Conservation (phyloP, 2,113 vertebrate species). For the Platysteira castanea region DNA sequence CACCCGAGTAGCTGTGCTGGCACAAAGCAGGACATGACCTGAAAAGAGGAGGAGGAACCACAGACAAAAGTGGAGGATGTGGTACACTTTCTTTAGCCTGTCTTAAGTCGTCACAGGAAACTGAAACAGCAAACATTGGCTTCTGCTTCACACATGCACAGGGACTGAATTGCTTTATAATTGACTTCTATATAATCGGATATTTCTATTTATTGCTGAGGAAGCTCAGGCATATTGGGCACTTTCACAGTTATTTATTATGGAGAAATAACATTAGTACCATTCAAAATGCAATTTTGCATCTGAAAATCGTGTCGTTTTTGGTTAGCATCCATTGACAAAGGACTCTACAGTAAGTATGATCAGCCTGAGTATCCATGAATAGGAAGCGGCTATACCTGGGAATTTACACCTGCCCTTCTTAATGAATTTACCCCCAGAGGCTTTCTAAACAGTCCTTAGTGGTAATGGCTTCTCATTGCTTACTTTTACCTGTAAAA, state of each 20-base stretch:
- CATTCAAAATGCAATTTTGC: not conserved
- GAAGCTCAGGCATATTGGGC: not conserved
- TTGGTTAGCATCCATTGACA: not conserved
- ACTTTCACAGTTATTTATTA: not conserved
- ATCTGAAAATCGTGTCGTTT: not conserved
- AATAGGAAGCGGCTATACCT: not conserved
- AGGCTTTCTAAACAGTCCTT: not conserved
- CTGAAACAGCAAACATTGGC: not conserved
- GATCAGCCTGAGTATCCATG: not conserved
- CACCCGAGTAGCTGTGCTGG: rapidly evolving
- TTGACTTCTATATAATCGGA: not conserved
- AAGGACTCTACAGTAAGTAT: not conserved
- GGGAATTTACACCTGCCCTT: not conserved
- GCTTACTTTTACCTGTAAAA: not conserved
- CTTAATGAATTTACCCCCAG: not conserved
- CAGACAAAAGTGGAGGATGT: not conserved
- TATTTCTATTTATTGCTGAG: not conserved
- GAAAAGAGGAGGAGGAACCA: not conserved
- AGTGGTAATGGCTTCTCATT: not conserved
- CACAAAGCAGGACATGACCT: not conserved
- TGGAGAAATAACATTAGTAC: not conserved
- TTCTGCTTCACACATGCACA: not conserved
- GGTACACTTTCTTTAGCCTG: not conserved
- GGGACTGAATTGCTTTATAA: not conserved
- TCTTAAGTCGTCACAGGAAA: rapidly evolving